These are phyloP conservation scores for Leucozona laternaria DNA, from an alignment of 2,888 invertebrate species.

Conservation along the genomic window DNA sequence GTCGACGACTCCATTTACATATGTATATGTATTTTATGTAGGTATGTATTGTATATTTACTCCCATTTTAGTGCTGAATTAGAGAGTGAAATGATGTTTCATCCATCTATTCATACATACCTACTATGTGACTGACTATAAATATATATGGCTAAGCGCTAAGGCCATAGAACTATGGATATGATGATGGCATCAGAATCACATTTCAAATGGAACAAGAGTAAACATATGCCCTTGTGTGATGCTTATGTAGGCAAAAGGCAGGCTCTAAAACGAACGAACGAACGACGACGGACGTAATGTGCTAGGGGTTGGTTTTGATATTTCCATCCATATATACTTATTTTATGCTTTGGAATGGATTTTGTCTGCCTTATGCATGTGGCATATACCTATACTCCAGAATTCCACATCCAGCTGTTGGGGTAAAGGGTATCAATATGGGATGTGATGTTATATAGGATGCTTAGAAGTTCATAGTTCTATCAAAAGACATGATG, in stretches of 20 bases:
- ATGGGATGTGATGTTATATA: background rate
- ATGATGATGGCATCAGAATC: slow-evolving; percentile 35
- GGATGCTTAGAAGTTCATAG: background rate
- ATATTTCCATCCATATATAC: slow-evolving; percentile 20
- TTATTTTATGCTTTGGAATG: slow-evolving; percentile 35
- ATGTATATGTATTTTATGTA: no score
- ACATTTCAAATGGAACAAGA: slow-evolving; percentile 37
- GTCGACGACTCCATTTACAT: background rate
- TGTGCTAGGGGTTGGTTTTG: background rate
- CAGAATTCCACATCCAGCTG: slow-evolving; percentile 12
- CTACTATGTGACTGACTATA: slow-evolving; percentile 19
- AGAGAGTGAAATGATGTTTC: slow-evolving; percentile 47
- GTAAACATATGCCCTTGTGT: slow-evolving; percentile 42
- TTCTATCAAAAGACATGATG: background rate
- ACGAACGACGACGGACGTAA: background rate
- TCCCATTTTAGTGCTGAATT: slow-evolving; percentile 36
- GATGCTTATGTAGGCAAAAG: slow-evolving; percentile 20
- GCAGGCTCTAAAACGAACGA: slow-evolving; percentile 11
- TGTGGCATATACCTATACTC: background rate
- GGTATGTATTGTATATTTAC: background rate
- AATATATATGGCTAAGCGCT: background rate
- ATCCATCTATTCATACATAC: background rate
- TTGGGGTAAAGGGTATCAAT: background rate
- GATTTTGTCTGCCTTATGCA: slow-evolving; percentile 28
- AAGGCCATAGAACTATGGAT: background rate